Percentiles rank a stretch among this genome's conserved stretches.
Conservation (phyloP, 2,113 vertebrate species). For the Ctenodactylus gundi region DNA sequence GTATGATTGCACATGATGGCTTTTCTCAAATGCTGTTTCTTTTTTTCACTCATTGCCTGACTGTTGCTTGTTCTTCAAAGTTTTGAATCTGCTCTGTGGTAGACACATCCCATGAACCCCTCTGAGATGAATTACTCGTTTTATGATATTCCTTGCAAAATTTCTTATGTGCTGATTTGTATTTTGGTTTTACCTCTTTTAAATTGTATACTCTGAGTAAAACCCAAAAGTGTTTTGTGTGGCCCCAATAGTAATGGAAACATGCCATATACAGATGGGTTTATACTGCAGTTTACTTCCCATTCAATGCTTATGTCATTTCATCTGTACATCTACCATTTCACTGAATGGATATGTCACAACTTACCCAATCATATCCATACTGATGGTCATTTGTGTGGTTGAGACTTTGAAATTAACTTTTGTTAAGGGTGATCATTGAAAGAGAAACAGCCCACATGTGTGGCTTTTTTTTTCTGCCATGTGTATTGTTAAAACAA, state of each 20-base stretch:
- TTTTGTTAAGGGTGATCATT: not conserved
- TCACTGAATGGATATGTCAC: not conserved
- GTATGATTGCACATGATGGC: no score
- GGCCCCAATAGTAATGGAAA: no score
- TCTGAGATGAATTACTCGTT: no score
- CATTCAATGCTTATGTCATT: not conserved
- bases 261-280: no score
- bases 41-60: not conserved
- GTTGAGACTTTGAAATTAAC: not conserved
- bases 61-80: not conserved
- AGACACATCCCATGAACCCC: not conserved
- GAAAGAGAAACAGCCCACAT: not conserved
- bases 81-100: not conserved
- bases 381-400: not conserved
- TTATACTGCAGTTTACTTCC: not conserved
- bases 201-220: not conserved
- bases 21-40: not conserved
- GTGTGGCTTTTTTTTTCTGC: not conserved
- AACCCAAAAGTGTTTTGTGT: not conserved
- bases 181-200: no score
- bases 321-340: not conserved
- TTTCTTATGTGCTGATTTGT: not conserved
- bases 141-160: not conserved
- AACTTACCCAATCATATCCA: not conserved
- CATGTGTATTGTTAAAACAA: not conserved